Percentiles rank a stretch among this genome's conserved stretches.
phyloP scores from a whole-genome alignment of 2,797 vertebrate species.

The Melanotaenia nigrans region DNA sequence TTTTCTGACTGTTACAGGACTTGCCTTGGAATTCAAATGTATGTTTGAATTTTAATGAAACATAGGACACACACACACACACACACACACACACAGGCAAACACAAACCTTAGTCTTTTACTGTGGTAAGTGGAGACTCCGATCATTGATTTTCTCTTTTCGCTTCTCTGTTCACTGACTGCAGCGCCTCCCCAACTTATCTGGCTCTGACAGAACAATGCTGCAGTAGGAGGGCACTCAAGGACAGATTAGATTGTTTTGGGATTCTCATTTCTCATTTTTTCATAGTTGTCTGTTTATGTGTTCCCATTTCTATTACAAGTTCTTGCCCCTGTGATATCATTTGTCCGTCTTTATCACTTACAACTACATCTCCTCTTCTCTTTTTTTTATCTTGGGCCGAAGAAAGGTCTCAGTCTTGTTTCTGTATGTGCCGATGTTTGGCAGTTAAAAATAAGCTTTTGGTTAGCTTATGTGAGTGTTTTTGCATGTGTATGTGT shows the following conservation, averaged over 20 bases:
- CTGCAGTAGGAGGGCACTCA: conserved; percentile 76
- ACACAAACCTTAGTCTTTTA: conserved; percentile 46
- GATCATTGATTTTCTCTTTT: conserved; percentile 75
- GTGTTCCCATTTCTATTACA: conserved; percentile 44
- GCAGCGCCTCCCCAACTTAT: conserved; percentile 74
- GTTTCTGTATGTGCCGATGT: conserved; percentile 11
- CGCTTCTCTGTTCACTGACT: conserved; percentile 64
- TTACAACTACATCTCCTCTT: conserved; percentile 30
- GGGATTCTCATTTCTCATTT: conserved; percentile 67
- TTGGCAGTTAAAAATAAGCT: conserved; percentile 36
- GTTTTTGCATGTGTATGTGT: conserved; percentile 7
- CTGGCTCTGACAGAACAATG: conserved; percentile 73
- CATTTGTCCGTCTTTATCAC: conserved; percentile 53
- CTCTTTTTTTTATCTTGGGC: conserved; percentile 4
- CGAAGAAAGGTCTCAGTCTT: conserved; percentile 21
- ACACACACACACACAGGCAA: background rate
- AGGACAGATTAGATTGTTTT: conserved; percentile 80
- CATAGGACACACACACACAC: background rate
- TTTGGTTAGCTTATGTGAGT: conserved; percentile 27
- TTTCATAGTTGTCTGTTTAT: conserved; percentile 48
- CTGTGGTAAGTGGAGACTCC: conserved; percentile 74
- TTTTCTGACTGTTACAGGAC: conserved; percentile 31
- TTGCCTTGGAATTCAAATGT: conserved; percentile 12
- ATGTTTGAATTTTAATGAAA: background rate
- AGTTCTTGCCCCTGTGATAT: conserved; percentile 39